Conservation (phyloP, 92 coral and sea anemone species). For the Epizoanthus fatuus region DNA sequence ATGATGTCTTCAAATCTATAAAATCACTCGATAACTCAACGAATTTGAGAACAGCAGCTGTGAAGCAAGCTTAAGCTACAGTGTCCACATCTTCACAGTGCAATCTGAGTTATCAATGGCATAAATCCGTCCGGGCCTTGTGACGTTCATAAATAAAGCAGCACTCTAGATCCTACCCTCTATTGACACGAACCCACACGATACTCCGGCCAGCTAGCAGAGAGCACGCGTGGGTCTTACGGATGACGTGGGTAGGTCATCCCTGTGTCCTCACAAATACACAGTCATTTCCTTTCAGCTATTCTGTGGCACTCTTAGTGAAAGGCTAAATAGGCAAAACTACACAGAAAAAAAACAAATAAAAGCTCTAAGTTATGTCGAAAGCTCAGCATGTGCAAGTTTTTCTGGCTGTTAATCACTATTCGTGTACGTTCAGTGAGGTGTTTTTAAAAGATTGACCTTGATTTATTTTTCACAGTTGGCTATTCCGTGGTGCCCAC, state of each 20-base stretch:
- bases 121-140: background rate
- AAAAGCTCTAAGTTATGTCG: conserved; percentile 6
- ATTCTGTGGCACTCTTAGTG: conserved; percentile 6
- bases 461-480: background rate
- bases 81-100: background rate
- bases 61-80: background rate
- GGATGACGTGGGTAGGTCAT: background rate
- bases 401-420: background rate
- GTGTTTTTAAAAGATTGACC: background rate
- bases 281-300: conserved; percentile 35
- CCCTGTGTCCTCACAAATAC: conserved; percentile 33
- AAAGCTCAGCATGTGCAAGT: background rate
- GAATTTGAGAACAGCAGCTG: background rate
- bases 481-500: background rate
- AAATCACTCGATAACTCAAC: background rate
- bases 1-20: too few species aligned
- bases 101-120: background rate
- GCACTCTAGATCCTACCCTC: background rate
- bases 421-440: background rate
- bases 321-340: conserved; percentile 22
- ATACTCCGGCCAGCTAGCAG: background rate
- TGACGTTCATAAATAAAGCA: conserved; percentile 1
- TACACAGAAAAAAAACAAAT: conserved; percentile 22
- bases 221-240: conserved; percentile 48
- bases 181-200: conserved; percentile 15